These are phyloP conservation scores for Neocrepidodera transversa DNA, from an alignment of 2,888 invertebrate genomes.

Conservation along the genomic window DNA sequence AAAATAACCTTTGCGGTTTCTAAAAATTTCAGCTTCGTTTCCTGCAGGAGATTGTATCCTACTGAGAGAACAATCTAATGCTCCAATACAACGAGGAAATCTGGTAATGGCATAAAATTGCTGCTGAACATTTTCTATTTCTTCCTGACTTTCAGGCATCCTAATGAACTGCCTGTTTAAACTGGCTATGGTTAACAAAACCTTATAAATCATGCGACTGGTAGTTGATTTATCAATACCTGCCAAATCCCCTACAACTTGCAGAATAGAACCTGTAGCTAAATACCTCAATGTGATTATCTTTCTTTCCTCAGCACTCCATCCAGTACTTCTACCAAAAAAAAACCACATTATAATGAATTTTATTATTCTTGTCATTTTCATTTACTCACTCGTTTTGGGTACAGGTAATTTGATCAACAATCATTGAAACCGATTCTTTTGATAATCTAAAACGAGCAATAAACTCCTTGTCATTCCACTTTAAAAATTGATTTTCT, in stretches of 20 bases:
- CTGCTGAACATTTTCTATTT: not conserved
- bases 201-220: not conserved
- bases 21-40: constrained; percentile 36
- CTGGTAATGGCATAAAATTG: not conserved
- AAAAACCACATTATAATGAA: too few relatives aligned
- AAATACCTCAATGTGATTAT: not conserved
- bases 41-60: not conserved
- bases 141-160: not conserved
- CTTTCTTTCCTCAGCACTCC: too few relatives aligned
- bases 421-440: too few relatives aligned
- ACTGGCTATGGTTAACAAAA: not conserved
- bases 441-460: too few relatives aligned
- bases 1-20: constrained; percentile 44
- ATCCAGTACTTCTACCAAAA: too few relatives aligned
- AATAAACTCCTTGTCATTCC: too few relatives aligned
- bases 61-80: not conserved
- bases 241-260: not conserved
- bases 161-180: too few relatives aligned
- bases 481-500: too few relatives aligned
- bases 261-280: not conserved
- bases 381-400: too few relatives aligned
- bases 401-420: too few relatives aligned
- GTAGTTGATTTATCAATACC: not conserved
- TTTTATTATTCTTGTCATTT: too few relatives aligned
- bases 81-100: not conserved